These are phyloP conservation scores for Dendroctonus valens DNA, from an alignment of 1,140 invertebrate species.

Conservation along the genomic window DNA sequence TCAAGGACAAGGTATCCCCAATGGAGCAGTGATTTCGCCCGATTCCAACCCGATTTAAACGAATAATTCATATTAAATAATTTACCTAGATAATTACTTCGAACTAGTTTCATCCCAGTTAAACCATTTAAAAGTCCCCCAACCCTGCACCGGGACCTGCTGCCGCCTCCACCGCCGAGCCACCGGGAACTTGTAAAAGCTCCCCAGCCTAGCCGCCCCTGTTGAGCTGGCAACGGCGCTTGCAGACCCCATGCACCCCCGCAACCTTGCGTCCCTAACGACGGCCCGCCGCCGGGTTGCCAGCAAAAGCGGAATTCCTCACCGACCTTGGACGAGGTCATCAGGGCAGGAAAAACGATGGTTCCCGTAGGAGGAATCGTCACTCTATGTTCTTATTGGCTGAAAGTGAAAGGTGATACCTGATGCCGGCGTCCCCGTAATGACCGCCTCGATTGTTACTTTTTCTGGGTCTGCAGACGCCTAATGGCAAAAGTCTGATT, in stretches of 20 bases:
- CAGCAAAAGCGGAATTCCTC: conserved; percentile 30
- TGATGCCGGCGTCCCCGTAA: neutral
- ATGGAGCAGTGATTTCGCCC: neutral
- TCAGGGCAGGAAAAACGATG: conserved; percentile 19
- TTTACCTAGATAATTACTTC: conserved; percentile 6
- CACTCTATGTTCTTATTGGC: neutral
- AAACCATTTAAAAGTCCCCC: conserved; percentile 9
- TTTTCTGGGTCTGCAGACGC: too few species aligned
- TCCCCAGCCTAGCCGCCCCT: neutral
- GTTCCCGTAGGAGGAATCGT: neutral
- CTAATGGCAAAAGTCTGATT: too few species aligned
- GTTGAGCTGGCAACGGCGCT: conserved; percentile 20
- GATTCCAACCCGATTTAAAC: neutral
- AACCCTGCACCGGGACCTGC: conserved; percentile 12
- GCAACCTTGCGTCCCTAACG: conserved; percentile 32
- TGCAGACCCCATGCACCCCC: conserved; percentile 22
- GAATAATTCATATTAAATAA: neutral
- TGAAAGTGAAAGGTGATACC: neutral
- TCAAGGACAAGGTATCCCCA: too few species aligned
- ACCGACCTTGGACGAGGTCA: conserved; percentile 32
- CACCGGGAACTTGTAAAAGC: conserved; percentile 7
- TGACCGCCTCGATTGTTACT: neutral
- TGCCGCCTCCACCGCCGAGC: neutral
- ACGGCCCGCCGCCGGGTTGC: conserved; percentile 23
- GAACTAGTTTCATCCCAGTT: conserved; percentile 22